Evolutionary conservation across 1,140 invertebrate genomes (phyloP).

Genomic region (Monomorium pharaonis): DNA sequence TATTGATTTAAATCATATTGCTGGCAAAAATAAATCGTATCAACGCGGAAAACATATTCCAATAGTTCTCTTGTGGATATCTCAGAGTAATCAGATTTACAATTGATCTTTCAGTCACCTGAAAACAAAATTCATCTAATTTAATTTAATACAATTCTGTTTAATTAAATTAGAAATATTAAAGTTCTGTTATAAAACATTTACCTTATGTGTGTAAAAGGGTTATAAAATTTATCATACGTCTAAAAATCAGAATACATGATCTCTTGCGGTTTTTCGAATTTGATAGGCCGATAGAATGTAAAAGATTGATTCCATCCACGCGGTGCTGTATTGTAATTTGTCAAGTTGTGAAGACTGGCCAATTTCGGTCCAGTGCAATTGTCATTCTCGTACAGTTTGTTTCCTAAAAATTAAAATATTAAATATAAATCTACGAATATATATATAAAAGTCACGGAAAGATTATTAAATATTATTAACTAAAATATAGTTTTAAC

Average conservation of each 20-base stretch:
- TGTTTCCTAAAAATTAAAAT: slow-evolving; percentile 71
- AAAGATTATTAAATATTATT: neutral
- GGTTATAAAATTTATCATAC: slow-evolving; percentile 8
- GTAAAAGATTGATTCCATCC: slow-evolving; percentile 90
- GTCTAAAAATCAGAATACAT: slow-evolving; percentile 88
- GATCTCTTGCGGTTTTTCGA: slow-evolving; percentile 85
- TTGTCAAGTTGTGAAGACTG: slow-evolving; percentile 84
- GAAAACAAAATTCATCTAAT: neutral
- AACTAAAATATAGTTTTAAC: slow-evolving; percentile 1
- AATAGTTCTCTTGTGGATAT: neutral
- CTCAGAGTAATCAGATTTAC: neutral
- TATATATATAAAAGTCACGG: neutral
- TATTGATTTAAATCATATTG: neutral
- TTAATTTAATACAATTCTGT: neutral
- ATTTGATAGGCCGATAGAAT: slow-evolving; percentile 89
- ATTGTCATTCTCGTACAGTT: slow-evolving; percentile 73
- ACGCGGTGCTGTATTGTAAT: slow-evolving; percentile 93
- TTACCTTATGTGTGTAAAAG: slow-evolving; percentile 5
- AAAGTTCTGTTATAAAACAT: neutral
- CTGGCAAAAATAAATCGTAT: slow-evolving; percentile 5
- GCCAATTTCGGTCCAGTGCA: slow-evolving; percentile 82
- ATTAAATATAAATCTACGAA: neutral
- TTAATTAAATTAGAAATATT: slow-evolving; percentile 3
- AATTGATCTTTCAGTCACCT: neutral
- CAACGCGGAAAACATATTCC: neutral